These are phyloP conservation scores for Anomalospiza imberbis DNA, from an alignment of 2,797 vertebrate genomes.

Conservation along the genomic window DNA sequence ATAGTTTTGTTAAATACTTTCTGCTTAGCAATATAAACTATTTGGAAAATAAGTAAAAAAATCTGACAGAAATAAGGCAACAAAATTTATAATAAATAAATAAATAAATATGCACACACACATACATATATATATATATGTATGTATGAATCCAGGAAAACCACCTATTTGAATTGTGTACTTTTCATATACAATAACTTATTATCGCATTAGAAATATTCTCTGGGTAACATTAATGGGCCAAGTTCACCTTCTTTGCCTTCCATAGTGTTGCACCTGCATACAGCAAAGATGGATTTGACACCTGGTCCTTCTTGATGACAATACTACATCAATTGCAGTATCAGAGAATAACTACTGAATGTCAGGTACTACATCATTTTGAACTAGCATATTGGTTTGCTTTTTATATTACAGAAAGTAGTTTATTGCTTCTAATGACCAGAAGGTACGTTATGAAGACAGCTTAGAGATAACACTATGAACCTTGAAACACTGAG, in stretches of 20 bases:
- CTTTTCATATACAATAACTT: conserved; percentile 56
- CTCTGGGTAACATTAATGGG: conserved; percentile 52
- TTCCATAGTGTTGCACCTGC: conserved; percentile 30
- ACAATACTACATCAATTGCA: background rate
- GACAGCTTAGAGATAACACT: conserved; percentile 46
- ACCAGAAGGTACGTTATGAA: conserved; percentile 55
- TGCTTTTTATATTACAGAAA: conserved; percentile 57
- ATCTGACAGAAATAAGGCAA: conserved; percentile 45
- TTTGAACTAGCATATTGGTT: conserved; percentile 36
- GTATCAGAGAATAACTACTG: conserved; percentile 11
- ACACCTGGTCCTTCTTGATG: conserved; percentile 7
- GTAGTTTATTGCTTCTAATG: conserved; percentile 76
- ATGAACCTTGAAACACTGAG: conserved; percentile 39
- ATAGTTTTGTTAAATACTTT: background rate
- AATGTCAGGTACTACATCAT: conserved; percentile 24
- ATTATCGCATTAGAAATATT: background rate
- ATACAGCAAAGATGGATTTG: conserved; percentile 37
- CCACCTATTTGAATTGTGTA: background rate
- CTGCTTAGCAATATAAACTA: background rate
- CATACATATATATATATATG: background rate
- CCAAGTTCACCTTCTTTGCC: conserved; percentile 30
- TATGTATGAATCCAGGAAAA: conserved; percentile 16
- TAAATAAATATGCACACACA: background rate
- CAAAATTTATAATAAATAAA: background rate
- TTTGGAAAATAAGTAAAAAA: background rate